Conservation (phyloP, 2,888 invertebrate species). For the Metalampra italica region DNA sequence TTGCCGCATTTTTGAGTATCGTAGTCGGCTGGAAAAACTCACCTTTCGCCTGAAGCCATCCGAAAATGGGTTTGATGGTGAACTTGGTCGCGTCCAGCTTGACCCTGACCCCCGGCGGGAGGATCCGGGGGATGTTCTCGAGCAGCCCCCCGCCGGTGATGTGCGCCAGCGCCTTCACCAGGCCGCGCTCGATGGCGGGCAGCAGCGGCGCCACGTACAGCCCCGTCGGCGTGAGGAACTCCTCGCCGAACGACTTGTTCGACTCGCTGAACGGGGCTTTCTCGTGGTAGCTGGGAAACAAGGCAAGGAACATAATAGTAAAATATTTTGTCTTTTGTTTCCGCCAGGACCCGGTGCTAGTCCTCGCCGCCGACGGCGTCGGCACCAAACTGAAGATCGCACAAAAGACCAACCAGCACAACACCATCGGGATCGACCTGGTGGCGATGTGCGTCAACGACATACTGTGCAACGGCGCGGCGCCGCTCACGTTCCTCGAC, state of each 20-base stretch:
- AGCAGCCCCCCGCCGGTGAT: constrained; percentile 95
- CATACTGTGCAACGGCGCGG: constrained; percentile 96
- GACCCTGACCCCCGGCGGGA: constrained; percentile 83
- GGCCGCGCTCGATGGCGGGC: constrained; percentile 82
- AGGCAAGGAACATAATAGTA: no score
- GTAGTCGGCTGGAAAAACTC: no score
- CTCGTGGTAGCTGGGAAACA: constrained; percentile 60
- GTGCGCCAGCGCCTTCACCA: constrained; percentile 93
- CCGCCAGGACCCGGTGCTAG: constrained; percentile 87
- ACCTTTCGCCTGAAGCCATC: constrained; percentile 91
- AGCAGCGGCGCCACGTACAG: constrained; percentile 90
- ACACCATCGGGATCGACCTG: constrained; percentile 93
- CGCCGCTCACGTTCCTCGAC: constrained; percentile 97
- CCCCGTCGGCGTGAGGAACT: constrained; percentile 90
- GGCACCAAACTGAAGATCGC: constrained; percentile 98
- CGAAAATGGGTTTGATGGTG: constrained; percentile 87
- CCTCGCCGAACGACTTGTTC: constrained; percentile 81
- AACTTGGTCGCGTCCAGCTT: constrained; percentile 85
- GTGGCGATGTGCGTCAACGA: constrained; percentile 99
- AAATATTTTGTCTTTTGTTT: no score
- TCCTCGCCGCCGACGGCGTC: constrained; percentile 98
- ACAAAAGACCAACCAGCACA: constrained; percentile 85
- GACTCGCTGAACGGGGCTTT: constrained; percentile 59
- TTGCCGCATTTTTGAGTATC: no score
- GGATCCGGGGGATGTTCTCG: constrained; percentile 92